Percentiles rank a stretch among this genome's conserved stretches.
These are phyloP conservation scores for Echinops telfairi DNA, from an alignment of 2,113 vertebrate genomes.

Conservation along the genomic window DNA sequence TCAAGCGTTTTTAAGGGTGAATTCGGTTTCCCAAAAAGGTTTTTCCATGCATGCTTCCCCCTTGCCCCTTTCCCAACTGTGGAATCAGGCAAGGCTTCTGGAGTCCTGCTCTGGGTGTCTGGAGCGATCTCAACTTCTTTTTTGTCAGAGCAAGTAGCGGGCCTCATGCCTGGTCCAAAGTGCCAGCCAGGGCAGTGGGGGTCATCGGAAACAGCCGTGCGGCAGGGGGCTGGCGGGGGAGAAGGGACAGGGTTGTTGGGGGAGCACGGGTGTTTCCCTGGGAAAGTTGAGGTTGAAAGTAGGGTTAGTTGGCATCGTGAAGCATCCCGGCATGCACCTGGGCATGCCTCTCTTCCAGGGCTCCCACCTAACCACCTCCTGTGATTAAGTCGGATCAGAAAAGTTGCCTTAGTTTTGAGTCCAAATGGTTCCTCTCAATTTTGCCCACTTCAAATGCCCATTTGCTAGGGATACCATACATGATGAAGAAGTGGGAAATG, in stretches of 20 bases:
- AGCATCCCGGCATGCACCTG: no score
- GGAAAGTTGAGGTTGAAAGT: background rate
- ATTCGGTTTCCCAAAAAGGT: constrained; percentile 34
- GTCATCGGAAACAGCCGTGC: background rate
- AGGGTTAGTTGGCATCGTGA: background rate
- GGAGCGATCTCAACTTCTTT: background rate
- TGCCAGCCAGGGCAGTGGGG: background rate
- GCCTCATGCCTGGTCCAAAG: background rate
- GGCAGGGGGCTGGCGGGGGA: background rate
- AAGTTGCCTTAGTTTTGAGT: background rate
- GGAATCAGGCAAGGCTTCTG: background rate
- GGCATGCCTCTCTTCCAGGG: background rate
- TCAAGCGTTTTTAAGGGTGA: background rate
- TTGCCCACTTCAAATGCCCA: background rate
- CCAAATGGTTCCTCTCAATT: background rate
- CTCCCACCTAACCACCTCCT: background rate
- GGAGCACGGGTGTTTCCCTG: background rate
- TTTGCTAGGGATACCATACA: background rate
- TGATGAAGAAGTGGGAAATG: background rate
- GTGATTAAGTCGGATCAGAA: background rate
- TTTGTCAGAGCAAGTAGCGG: background rate
- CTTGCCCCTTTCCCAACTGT: background rate
- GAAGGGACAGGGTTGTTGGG: fast-evolving
- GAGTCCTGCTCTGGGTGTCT: background rate
- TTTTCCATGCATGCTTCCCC: background rate